Base-by-base conservation (phyloP, 2,888 invertebrate species). In the Lamproptera curius region DNA sequence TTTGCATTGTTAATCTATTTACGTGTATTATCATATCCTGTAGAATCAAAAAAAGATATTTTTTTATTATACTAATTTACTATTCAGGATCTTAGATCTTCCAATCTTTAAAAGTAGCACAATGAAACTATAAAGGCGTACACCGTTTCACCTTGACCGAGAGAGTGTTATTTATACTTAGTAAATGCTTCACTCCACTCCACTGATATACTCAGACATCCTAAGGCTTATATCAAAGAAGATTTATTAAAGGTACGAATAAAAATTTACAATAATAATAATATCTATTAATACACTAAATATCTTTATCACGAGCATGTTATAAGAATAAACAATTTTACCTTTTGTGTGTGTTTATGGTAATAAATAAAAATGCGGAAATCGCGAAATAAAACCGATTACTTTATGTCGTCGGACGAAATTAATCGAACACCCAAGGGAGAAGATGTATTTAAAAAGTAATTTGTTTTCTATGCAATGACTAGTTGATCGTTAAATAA, bases 361-460 rank as follows among this genome's bases (percentile, higher is more conserved):
- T 23, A 8, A 6, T 10, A 10, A 28, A 28, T 9, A 5, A 31
- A n/a, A 11, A 2, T 3, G 9, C n/a, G n/a, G 14, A 31, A 40
- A 40, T 26, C 13, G 35, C 26, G 40, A 35, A 40, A 46, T 16
- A 34, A 46, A 46, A 33, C 26, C 40, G 40, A 46, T 46, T 40
- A 40, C 11, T 40, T 40, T 40, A 16, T 34, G 16, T 40, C 40
- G 26, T 46, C 20, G 16, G 37, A 46, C 35, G 46, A 46, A 46
- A 46, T 35, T 34, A 46, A 40, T 16, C 16, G 40, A 16, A 34
- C 15, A 35, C 16, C 16, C 40, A 16, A 35, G 38, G 34, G 28
- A 31, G 20, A 37, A 8, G 26, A 35, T 35, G 35, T 28, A 39
- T 43, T 49, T 39, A 39, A 43, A 43, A 43, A 49, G 35, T 43